phyloP scores from a whole-genome alignment of 2,888 invertebrate species.

The Altica lythri region DNA sequence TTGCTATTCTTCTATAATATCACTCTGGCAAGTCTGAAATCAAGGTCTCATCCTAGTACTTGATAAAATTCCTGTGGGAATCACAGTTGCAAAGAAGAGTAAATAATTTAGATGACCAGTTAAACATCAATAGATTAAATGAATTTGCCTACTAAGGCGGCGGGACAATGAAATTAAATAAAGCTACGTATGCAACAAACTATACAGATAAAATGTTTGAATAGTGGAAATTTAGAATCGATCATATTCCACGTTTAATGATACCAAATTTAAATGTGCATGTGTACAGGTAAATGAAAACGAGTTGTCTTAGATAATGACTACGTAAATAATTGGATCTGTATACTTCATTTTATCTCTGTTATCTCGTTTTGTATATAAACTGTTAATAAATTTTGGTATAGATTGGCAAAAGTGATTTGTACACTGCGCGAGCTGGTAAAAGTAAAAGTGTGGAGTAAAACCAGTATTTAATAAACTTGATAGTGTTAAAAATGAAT shows the following conservation, averaged over 20 bases:
- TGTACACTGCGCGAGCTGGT: constrained; percentile 7
- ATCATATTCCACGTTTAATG: constrained; percentile 20
- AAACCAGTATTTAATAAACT: too few relatives aligned
- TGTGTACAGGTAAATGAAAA: too few relatives aligned
- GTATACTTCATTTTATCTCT: constrained; percentile 11
- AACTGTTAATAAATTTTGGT: constrained; percentile 1
- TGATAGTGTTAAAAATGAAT: constrained; percentile 50
- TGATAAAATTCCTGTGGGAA: too few relatives aligned
- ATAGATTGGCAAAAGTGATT: constrained; percentile 8
- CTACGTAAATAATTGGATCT: constrained; percentile 12
- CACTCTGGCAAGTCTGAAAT: too few relatives aligned
- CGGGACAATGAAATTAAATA: not conserved
- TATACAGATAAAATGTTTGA: constrained; percentile 18
- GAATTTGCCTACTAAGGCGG: too few relatives aligned
- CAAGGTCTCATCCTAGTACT: too few relatives aligned
- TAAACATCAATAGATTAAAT: too few relatives aligned
- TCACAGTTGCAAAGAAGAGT: too few relatives aligned
- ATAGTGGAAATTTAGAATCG: constrained; percentile 20
- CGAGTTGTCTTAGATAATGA: not conserved
- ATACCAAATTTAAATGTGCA: constrained; percentile 28
- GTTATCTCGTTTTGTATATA: constrained; percentile 9
- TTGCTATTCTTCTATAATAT: too few relatives aligned
- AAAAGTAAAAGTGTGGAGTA: constrained; percentile 25
- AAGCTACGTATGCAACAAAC: constrained; percentile 15
- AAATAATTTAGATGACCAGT: too few relatives aligned